A percentile compares a stretch with the other conserved stretches of the same genome.
Evolutionary conservation across 2,113 vertebrate species (phyloP).

Genomic region (Empidonax alnorum): DNA sequence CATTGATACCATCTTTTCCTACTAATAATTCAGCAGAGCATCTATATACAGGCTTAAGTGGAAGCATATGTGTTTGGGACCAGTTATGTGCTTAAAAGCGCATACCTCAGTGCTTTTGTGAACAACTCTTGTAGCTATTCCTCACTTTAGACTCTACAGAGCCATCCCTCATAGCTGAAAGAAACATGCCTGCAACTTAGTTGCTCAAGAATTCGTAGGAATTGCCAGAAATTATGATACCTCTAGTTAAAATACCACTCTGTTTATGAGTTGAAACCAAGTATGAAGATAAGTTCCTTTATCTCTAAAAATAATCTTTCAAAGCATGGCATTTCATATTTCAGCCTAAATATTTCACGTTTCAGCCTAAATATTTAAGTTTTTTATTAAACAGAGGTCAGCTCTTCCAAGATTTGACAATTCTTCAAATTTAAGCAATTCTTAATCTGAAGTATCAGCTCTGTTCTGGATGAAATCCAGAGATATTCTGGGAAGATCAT

Average conservation of each 20-base stretch:
- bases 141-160: not conserved
- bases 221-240: constrained; percentile 16
- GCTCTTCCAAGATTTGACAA: not conserved
- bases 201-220: constrained; percentile 24
- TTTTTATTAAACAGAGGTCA: constrained; percentile 6
- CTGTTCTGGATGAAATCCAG: not conserved
- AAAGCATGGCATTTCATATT: not conserved
- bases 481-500: not conserved
- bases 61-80: not conserved
- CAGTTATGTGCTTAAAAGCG: not conserved
- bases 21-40: not conserved
- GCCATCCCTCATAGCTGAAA: not conserved
- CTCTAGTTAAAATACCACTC: constrained; percentile 4
- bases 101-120: not conserved
- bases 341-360: constrained; percentile 37
- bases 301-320: constrained; percentile 37
- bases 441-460: not conserved
- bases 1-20: not conserved
- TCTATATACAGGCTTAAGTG: not conserved
- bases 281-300: constrained; percentile 29
- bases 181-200: not conserved
- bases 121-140: not conserved
- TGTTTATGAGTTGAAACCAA: not conserved
- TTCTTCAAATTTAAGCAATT: not conserved
- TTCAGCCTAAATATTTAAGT: constrained; percentile 57